A percentile compares a stretch with the other conserved stretches of the same genome.
Evolutionary conservation across 1,140 invertebrate genomes (phyloP).

Genomic region (Plectrocnemia conspersa): DNA sequence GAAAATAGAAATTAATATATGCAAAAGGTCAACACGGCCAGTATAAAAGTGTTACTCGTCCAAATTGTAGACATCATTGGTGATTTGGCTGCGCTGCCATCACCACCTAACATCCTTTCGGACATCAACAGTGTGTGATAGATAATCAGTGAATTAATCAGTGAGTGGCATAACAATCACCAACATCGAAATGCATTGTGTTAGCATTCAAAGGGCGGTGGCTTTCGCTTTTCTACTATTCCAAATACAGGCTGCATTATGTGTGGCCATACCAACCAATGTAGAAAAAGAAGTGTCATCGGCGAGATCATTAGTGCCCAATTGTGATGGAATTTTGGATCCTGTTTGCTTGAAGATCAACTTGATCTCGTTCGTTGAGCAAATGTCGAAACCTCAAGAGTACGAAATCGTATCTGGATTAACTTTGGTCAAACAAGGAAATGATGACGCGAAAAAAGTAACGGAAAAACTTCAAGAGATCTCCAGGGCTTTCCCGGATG

Average conservation of each 20-base stretch:
- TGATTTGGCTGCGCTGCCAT: conserved; percentile 11
- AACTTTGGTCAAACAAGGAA: conserved; percentile 64
- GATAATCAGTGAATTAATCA: too few species aligned
- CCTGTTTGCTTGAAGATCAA: conserved; percentile 73
- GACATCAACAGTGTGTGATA: too few species aligned
- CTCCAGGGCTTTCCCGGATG: conserved; percentile 68
- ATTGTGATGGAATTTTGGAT: conserved; percentile 42
- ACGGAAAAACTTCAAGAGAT: conserved; percentile 66
- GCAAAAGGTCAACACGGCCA: neutral
- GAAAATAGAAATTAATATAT: too few species aligned
- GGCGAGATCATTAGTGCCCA: conserved; percentile 20
- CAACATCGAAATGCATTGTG: too few species aligned
- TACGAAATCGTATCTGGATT: conserved; percentile 60
- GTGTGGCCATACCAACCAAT: neutral
- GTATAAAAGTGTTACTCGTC: conserved; percentile 13
- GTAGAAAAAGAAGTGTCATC: conserved; percentile 2
- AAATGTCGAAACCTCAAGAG: conserved; percentile 49
- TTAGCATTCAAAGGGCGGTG: too few species aligned
- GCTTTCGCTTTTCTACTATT: too few species aligned
- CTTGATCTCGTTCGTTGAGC: conserved; percentile 68
- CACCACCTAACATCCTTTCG: too few species aligned
- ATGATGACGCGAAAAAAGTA: conserved; percentile 51
- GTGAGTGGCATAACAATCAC: too few species aligned
- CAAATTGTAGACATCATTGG: conserved; percentile 14
- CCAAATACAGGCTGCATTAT: too few species aligned